These are phyloP conservation scores for Bombus polaris DNA, from an alignment of 1,140 invertebrate species.

Conservation along the genomic window DNA sequence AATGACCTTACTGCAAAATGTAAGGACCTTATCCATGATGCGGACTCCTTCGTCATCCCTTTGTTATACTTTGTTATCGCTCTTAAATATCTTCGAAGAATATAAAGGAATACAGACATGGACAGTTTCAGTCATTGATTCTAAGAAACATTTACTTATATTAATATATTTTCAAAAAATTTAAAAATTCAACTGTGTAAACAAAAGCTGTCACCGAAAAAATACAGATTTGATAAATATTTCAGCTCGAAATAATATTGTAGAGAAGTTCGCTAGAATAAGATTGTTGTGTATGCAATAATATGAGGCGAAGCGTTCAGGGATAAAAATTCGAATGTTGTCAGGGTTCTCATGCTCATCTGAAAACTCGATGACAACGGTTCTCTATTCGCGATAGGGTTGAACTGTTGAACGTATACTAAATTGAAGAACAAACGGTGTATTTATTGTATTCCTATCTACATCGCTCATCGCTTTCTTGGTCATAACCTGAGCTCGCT, in stretches of 20 bases:
- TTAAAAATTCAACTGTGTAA: no score
- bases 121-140: no score
- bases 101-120: no score
- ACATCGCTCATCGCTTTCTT: slow-evolving; percentile 34
- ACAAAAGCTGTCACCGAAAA: background rate
- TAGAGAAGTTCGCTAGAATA: background rate
- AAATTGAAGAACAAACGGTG: slow-evolving; percentile 34
- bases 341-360: background rate
- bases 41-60: no score
- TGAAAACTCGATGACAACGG: slow-evolving; percentile 55
- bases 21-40: no score
- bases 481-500: slow-evolving; percentile 34
- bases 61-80: no score
- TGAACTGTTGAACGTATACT: slow-evolving; percentile 45
- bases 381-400: slow-evolving; percentile 46
- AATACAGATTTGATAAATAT: background rate
- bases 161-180: no score
- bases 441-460: slow-evolving; percentile 53
- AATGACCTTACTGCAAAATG: no score
- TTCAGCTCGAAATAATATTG: background rate
- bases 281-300: background rate
- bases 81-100: no score
- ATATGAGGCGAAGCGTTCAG: background rate
- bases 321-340: slow-evolving; percentile 25
- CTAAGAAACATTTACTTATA: no score